phyloP scores from a whole-genome alignment of 2,113 vertebrate species.

The Gallinago jamesoni region DNA sequence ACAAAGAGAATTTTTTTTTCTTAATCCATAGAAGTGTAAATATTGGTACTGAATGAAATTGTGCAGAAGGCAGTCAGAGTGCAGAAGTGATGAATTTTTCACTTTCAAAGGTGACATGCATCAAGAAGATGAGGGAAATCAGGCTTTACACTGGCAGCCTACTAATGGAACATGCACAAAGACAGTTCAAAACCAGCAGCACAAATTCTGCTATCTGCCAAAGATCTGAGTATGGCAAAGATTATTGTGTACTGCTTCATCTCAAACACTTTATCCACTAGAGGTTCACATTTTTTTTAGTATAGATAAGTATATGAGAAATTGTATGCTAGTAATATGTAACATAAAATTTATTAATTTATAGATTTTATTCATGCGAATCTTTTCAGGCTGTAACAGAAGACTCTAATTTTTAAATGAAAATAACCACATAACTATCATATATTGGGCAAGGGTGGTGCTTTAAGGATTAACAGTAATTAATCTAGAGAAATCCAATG shows the following conservation, averaged over 20 bases:
- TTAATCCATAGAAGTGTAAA: constrained; percentile 47
- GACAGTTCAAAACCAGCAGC: constrained; percentile 41
- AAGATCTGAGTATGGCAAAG: constrained; percentile 41
- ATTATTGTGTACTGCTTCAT: constrained; percentile 7
- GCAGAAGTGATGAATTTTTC: constrained; percentile 42
- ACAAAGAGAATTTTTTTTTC: constrained; percentile 17
- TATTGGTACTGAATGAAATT: background rate
- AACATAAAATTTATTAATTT: constrained; percentile 44
- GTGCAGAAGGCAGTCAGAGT: constrained; percentile 42
- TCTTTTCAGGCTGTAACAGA: background rate
- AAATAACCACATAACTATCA: background rate
- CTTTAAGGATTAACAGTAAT: constrained; percentile 16
- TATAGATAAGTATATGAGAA: constrained; percentile 5
- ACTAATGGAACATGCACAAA: constrained; percentile 56
- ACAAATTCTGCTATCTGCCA: constrained; percentile 47
- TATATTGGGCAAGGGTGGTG: background rate
- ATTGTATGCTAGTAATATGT: constrained; percentile 47
- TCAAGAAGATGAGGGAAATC: constrained; percentile 34
- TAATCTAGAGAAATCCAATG: background rate
- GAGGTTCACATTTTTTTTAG: background rate
- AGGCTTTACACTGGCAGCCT: constrained; percentile 48
- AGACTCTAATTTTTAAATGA: background rate
- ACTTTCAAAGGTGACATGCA: constrained; percentile 30
- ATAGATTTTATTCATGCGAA: constrained; percentile 30
- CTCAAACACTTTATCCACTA: background rate